Evolutionary conservation across 2,113 vertebrate species (phyloP).

Genomic region (Protobothrops mucrosquamatus): DNA sequence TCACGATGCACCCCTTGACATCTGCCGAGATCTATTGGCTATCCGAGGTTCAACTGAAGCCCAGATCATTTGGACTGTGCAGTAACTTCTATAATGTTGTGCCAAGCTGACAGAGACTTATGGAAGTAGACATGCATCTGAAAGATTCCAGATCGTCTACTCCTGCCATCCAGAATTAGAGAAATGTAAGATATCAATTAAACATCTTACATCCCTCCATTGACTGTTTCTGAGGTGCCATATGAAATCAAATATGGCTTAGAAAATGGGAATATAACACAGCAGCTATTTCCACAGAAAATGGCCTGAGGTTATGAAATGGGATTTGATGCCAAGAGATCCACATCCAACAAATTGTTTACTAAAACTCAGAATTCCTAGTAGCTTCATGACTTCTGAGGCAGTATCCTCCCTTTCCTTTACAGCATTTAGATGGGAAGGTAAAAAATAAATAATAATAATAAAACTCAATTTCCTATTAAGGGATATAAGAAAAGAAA

Average conservation of each 20-base stretch:
- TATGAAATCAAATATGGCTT: not conserved
- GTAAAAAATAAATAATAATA: not conserved
- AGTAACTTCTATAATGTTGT: not conserved
- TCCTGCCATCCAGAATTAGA: not conserved
- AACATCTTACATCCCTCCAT: not conserved
- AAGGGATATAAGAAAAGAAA: not conserved
- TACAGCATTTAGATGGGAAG: not conserved
- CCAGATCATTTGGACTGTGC: not conserved
- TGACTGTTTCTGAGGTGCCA: not conserved
- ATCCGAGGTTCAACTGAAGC: not conserved
- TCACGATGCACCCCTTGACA: not conserved
- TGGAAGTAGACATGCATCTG: not conserved
- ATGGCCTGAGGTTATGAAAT: not conserved
- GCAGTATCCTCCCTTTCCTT: not conserved
- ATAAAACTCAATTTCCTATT: not conserved
- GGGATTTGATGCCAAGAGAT: not conserved
- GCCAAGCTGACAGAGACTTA: not conserved
- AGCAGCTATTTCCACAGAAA: not conserved
- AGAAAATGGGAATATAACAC: not conserved
- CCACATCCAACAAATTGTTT: not conserved
- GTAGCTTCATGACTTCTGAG: not conserved
- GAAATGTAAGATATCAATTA: not conserved
- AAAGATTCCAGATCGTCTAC: not conserved
- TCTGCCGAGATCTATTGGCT: not conserved
- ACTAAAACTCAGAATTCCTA: not conserved